Conservation (phyloP, 2,888 invertebrate species). For the Drosophila diplacantha region DNA sequence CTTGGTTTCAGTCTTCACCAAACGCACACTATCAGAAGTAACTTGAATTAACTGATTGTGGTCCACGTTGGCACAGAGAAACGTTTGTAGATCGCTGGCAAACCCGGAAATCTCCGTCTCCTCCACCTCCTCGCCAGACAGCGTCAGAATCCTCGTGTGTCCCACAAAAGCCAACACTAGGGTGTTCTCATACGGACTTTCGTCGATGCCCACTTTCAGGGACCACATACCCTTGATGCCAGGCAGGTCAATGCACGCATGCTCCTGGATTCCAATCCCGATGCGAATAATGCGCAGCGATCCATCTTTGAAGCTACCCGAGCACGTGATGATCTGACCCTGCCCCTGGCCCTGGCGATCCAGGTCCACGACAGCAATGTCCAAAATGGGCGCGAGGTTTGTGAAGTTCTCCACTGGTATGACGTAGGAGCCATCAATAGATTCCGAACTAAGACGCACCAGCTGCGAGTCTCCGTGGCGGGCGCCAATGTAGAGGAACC, state of each 20-base stretch:
- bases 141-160: slow-evolving; percentile 92
- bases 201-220: slow-evolving; percentile 84
- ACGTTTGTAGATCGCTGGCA: slow-evolving; percentile 93
- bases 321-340: slow-evolving; percentile 98
- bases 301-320: slow-evolving; percentile 98
- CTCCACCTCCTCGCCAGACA: slow-evolving; percentile 98
- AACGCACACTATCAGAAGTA: slow-evolving; percentile 85
- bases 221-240: slow-evolving; percentile 99
- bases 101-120: slow-evolving; percentile 97
- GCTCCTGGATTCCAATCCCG: slow-evolving; percentile 99
- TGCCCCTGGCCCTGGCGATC: slow-evolving; percentile 99
- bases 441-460: slow-evolving; percentile 89
- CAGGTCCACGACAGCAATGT: slow-evolving; percentile 98
- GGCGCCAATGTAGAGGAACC: slow-evolving; percentile 97
- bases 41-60: slow-evolving; percentile 85
- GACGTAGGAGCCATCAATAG: slow-evolving; percentile 94
- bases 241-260: slow-evolving; percentile 96
- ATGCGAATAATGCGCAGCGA: slow-evolving; percentile 95
- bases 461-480: slow-evolving; percentile 97
- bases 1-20: slow-evolving; percentile 84
- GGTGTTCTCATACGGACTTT: slow-evolving; percentile 87
- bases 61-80: slow-evolving; percentile 94
- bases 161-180: slow-evolving; percentile 97
- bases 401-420: slow-evolving; percentile 97
- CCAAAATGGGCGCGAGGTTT: slow-evolving; percentile 97